Evolutionary conservation across 2,113 vertebrate genomes (phyloP), one percentile per base, ranked within the genome.

Genomic region (Sinocyclocheilus anophthalmus): DNA sequence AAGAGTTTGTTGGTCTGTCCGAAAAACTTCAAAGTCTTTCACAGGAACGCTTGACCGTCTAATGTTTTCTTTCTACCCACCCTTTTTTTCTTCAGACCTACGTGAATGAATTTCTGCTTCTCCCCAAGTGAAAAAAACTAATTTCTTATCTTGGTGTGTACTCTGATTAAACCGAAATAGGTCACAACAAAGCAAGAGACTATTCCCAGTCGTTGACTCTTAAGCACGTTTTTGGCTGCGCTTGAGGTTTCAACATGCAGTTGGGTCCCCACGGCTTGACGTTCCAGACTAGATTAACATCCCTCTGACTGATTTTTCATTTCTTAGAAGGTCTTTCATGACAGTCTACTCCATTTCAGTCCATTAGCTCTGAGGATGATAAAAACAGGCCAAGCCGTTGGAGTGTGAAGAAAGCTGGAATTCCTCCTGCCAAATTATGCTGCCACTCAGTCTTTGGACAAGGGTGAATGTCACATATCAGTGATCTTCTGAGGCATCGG

Each of bases 201-300:
- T 72, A 26, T 67, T 83, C 79, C 33, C 50, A 88, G 84, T 79
- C 42, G 4, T 86, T 79, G 33, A 84, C n/a, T 67, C 13, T 2
- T 11, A 11, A 85, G 79, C 37, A 83, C 33, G 70, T 73, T 86
- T 88, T 87, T 84, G 76, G 13, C 63, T 33, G 59, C 13, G 22
- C 4, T 72, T 67, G 53, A 84, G 48, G 53, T 69, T 87, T 75
- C 73, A 65, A 61, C 77, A 79, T 85, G 87, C 84, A 88, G 85
- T 83, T 89, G 77, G 77, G 83, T 88, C 26, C 69, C 55, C 57
- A 77, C 73, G 24, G 48, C 67, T 90, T 82, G 22, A 57, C 81
- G 76, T 88, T 92, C 88, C 88, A 92, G 89, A 89, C 88, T 37
- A 90, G 90, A 93, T 92, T 88, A 90, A 81, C 89, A 84, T 79